Percentiles rank a stretch among this genome's conserved stretches.
Conservation (phyloP, 37 sponge, comb jelly and placozoan species). For the Hormiphora californensis region DNA sequence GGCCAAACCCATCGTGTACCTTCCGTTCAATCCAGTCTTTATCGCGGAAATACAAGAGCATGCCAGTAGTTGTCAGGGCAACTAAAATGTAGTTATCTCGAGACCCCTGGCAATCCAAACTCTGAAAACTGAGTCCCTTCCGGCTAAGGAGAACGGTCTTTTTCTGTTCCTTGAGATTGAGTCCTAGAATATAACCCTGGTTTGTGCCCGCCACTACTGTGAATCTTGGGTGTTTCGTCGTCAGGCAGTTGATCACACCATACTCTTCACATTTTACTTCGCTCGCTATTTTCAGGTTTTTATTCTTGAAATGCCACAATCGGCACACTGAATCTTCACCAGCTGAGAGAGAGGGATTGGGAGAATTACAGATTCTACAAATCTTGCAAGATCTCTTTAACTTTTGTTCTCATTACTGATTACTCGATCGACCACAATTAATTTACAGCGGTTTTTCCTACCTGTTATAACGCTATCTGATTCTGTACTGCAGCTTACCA, state of each 20-base stretch:
- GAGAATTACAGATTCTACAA: no score
- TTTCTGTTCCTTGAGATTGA: not conserved
- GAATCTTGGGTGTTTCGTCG: conserved; percentile 21
- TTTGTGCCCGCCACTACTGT: conserved; percentile 33
- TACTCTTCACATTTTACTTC: conserved; percentile 16
- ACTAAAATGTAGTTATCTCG: not conserved
- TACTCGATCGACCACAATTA: no score
- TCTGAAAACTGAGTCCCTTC: conserved; percentile 2
- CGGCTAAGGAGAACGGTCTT: not conserved
- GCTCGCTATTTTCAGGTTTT: not conserved
- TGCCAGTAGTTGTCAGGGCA: conserved; percentile 19
- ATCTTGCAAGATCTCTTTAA: no score
- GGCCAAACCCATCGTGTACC: conserved; percentile 17
- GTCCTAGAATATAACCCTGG: not conserved
- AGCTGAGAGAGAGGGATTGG: not conserved
- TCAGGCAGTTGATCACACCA: conserved; percentile 46
- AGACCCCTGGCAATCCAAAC: not conserved
- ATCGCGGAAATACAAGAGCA: not conserved
- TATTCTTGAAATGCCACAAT: conserved; percentile 14
- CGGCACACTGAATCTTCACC: conserved; percentile 22
- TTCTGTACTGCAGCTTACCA: no score
- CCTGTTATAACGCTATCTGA: no score
- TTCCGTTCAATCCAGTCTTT: conserved; percentile 21
- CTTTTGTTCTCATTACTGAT: no score
- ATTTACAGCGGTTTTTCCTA: no score